phyloP scores from a whole-genome alignment of 2,797 vertebrate genomes.

The Morus bassanus region DNA sequence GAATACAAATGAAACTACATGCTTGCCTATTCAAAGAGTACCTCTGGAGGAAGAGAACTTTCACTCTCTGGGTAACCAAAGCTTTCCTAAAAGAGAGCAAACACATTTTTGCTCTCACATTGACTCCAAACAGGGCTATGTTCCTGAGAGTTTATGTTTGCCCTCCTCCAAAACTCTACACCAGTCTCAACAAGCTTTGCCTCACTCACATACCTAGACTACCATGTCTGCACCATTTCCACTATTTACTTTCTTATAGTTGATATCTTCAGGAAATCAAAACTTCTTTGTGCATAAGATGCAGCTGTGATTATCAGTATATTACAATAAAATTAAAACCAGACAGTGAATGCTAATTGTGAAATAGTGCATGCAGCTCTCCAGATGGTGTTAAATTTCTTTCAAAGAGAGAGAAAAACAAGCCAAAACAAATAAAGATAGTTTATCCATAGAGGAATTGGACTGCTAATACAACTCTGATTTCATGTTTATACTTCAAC shows the following conservation, averaged over 20 bases:
- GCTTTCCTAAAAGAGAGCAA: background rate
- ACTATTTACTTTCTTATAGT: background rate
- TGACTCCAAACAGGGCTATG: background rate
- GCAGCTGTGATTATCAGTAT: background rate
- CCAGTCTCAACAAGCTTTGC: background rate
- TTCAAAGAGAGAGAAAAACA: background rate
- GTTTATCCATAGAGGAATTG: background rate
- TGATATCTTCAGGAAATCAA: background rate
- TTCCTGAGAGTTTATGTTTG: background rate
- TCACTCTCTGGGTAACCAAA: background rate
- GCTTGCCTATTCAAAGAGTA: background rate
- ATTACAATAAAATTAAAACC: background rate
- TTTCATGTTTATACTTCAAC: background rate
- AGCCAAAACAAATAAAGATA: background rate
- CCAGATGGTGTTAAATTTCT: background rate
- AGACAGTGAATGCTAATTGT: background rate
- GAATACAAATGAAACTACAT: background rate
- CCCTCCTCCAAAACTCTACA: background rate
- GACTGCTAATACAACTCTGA: background rate
- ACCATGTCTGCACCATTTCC: background rate
- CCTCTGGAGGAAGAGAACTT: background rate
- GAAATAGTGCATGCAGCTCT: background rate
- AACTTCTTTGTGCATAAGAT: background rate
- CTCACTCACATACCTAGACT: background rate
- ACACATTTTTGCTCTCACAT: background rate